Evolutionary conservation across 2,888 invertebrate genomes (phyloP).

Genomic region (Dolichomitus sp.): DNA sequence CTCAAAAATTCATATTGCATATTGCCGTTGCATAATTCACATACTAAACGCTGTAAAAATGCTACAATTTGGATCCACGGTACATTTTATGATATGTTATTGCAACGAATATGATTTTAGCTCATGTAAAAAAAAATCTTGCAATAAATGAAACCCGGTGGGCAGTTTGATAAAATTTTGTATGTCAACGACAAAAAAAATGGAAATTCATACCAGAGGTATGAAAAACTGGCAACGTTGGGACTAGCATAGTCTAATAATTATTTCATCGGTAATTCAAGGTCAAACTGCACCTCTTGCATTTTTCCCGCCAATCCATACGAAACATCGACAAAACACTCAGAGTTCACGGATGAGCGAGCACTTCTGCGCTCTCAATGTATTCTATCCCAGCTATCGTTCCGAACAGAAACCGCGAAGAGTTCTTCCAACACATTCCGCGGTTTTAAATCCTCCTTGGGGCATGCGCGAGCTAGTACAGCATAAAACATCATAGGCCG

Average conservation of each 20-base stretch:
- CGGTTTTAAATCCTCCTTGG: conserved; percentile 72
- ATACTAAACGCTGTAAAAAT: too few species aligned
- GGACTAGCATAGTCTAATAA: neutral
- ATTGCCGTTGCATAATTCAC: too few species aligned
- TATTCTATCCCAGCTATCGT: conserved; percentile 35
- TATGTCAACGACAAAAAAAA: neutral
- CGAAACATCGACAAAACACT: conserved; percentile 55
- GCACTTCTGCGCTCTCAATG: conserved; percentile 44
- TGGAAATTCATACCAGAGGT: neutral
- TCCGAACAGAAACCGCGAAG: conserved; percentile 69
- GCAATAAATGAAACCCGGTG: too few species aligned
- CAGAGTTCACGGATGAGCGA: conserved; percentile 63
- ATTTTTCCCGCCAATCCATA: neutral
- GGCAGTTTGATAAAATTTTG: too few species aligned
- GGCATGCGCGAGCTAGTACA: conserved; percentile 16
- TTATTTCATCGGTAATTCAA: conserved; percentile 48
- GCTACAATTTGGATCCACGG: neutral
- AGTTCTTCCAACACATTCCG: conserved; percentile 76
- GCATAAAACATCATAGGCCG: conserved; percentile 8
- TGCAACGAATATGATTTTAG: too few species aligned
- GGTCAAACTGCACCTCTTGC: conserved; percentile 22
- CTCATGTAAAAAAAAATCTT: too few species aligned
- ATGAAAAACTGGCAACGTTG: neutral
- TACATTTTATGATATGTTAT: too few species aligned
- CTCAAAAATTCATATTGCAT: neutral